Evolutionary conservation across 2,888 invertebrate genomes (phyloP).

Genomic region (Scaptomyza tumidula): DNA sequence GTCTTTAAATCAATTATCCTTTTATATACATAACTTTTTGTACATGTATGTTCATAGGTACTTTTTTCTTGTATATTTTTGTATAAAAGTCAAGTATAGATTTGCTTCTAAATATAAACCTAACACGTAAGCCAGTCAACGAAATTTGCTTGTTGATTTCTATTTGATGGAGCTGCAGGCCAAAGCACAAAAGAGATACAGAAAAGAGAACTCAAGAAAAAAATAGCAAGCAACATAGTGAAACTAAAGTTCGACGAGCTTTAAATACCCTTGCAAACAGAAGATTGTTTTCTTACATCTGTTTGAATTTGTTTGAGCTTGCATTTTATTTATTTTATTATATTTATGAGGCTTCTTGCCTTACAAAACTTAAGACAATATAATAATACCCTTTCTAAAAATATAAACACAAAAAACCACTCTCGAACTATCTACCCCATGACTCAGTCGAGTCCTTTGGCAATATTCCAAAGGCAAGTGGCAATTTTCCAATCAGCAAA

Average conservation of each 20-base stretch:
- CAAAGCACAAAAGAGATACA: neutral
- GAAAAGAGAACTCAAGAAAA: neutral
- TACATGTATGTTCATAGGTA: conserved; percentile 11
- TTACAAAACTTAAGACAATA: neutral
- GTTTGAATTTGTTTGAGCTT: too few relatives aligned
- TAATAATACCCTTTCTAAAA: neutral
- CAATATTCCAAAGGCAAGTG: conserved; percentile 49
- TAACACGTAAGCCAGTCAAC: conserved; percentile 17
- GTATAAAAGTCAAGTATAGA: conserved; percentile 12
- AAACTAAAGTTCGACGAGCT: neutral
- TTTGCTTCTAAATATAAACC: conserved; percentile 36
- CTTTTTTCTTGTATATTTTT: neutral
- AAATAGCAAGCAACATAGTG: neutral
- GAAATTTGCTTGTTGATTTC: conserved; percentile 20
- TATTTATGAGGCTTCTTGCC: neutral
- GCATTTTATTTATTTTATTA: neutral
- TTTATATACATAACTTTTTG: conserved; percentile 6
- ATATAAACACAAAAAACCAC: neutral
- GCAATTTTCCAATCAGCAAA: conserved; percentile 84
- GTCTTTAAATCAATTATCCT: conserved; percentile 57
- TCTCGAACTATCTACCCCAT: conserved; percentile 12
- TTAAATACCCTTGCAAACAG: neutral
- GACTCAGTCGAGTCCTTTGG: conserved; percentile 7
- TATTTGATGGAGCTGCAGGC: conserved; percentile 10
- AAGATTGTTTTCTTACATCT: too few relatives aligned